Conservation (phyloP, 2,113 vertebrate species). For the Bubalus kerabau region DNA sequence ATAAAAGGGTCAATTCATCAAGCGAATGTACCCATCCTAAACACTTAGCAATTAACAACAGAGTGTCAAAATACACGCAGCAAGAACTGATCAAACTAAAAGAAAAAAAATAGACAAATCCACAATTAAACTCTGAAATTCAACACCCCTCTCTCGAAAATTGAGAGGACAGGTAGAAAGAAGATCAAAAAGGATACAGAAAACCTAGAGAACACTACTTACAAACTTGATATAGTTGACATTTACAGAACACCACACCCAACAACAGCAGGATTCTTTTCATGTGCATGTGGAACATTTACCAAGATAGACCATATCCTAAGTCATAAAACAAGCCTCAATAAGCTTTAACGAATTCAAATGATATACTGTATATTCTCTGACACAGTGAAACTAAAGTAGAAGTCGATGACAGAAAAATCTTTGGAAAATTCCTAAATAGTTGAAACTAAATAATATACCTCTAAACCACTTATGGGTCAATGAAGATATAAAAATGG, state of each 20-base stretch:
- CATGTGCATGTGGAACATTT: neutral
- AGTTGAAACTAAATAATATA: constrained; percentile 1
- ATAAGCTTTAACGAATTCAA: constrained; percentile 1
- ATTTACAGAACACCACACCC: neutral
- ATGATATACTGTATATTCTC: neutral
- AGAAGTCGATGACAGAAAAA: neutral
- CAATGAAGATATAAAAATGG: constrained; percentile 14
- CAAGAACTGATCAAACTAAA: neutral
- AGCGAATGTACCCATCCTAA: neutral
- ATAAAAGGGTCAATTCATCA: neutral
- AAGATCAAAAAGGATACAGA: neutral
- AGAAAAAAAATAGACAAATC: neutral
- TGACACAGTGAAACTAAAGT: constrained; percentile 2
- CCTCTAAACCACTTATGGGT: neutral
- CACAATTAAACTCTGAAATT: neutral
- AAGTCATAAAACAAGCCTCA: neutral
- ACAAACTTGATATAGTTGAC: neutral
- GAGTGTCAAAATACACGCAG: neutral
- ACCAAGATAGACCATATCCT: neutral
- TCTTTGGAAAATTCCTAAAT: constrained; percentile 7
- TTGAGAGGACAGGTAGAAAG: neutral
- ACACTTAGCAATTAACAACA: neutral
- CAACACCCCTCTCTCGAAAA: neutral
- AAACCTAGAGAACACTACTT: neutral
- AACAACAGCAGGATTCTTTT: neutral